A percentile compares a stretch with the other conserved stretches of the same genome.
Conservation (phyloP, 2,797 vertebrate species). For the Limnodromus scolopaceus region DNA sequence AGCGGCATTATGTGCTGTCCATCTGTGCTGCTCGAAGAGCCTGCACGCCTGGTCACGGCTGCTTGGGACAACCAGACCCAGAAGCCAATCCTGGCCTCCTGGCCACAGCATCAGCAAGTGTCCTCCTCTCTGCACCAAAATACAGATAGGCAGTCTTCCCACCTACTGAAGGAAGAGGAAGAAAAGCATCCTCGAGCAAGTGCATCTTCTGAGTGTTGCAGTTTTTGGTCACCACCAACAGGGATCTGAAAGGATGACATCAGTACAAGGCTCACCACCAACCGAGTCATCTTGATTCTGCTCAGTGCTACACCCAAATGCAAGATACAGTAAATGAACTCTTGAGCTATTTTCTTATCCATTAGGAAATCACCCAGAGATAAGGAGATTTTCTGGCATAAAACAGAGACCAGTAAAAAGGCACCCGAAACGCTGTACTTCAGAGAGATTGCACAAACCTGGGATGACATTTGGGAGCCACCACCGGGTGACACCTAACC, state of each 20-base stretch:
- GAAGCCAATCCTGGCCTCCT: neutral
- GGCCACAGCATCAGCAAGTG: neutral
- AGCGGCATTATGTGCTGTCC: rapidly evolving
- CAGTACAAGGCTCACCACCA: neutral
- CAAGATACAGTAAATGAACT: neutral
- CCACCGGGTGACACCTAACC: neutral
- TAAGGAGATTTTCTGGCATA: neutral
- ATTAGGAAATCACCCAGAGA: slow-evolving; percentile 27
- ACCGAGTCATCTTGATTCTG: neutral
- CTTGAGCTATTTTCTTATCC: slow-evolving; percentile 4
- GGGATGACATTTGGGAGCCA: neutral
- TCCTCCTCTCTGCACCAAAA: neutral
- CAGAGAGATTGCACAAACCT: neutral
- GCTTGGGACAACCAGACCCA: neutral
- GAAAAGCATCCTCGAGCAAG: neutral
- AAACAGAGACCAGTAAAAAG: slow-evolving; percentile 1
- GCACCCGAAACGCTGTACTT: neutral
- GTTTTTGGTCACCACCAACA: neutral
- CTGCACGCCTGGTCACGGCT: neutral
- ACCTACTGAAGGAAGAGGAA: neutral
- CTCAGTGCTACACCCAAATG: neutral
- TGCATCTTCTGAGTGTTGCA: rapidly evolving
- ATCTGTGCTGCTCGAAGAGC: neutral
- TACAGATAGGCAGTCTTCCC: neutral
- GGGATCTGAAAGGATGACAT: neutral